Evolutionary conservation across 1,140 invertebrate species (phyloP).

Genomic region (Rhopalosiphum maidis): DNA sequence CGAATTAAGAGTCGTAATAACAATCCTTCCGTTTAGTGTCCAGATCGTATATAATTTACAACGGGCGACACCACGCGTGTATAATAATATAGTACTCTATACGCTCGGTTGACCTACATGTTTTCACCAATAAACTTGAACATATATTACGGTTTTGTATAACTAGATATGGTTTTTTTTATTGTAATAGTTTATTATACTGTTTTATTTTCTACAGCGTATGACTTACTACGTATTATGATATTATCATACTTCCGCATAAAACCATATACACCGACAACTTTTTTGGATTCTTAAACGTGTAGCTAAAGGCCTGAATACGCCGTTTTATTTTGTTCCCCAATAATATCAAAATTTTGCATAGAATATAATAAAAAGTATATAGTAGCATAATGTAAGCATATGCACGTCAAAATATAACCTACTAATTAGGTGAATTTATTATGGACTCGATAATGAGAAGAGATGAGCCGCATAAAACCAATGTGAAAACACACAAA

Average conservation of each 20-base stretch:
- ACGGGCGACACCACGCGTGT: neutral
- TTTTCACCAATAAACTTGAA: slow-evolving; percentile 34
- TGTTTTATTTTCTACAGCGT: neutral
- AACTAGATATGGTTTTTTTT: neutral
- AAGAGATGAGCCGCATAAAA: neutral
- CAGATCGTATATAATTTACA: neutral
- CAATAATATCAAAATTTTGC: neutral
- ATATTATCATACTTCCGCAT: neutral
- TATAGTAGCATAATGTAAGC: neutral
- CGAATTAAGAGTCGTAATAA: neutral
- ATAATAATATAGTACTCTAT: neutral
- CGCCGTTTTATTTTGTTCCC: neutral
- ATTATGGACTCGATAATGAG: neutral
- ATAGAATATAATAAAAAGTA: neutral
- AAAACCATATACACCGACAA: neutral
- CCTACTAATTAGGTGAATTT: neutral
- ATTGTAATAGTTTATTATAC: neutral
- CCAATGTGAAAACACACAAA: neutral
- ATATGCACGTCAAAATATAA: neutral
- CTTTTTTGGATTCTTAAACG: neutral
- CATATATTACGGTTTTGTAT: neutral
- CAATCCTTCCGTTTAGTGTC: neutral
- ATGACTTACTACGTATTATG: neutral
- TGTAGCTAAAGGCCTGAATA: neutral
- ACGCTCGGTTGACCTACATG: slow-evolving; percentile 14